A percentile compares a stretch with the other conserved stretches of the same genome.
phyloP scores from a whole-genome alignment of 37 sponge, comb jelly and placozoan species.

The Chondrilla cf. caribensis region DNA sequence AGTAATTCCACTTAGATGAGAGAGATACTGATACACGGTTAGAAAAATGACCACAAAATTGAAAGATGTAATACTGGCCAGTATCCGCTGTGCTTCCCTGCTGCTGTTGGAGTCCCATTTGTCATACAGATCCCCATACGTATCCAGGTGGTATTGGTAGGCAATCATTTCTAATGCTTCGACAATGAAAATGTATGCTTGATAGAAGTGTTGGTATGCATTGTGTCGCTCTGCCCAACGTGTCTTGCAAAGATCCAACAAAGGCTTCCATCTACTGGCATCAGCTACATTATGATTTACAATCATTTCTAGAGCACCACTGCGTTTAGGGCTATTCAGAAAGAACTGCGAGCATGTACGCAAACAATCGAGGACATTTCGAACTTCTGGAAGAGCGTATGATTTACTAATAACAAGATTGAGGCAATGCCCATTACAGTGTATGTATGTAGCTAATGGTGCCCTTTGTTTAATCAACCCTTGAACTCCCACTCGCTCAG shows the following conservation, averaged over 20 bases:
- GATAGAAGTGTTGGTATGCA: slow-evolving; percentile 57
- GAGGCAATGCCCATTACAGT: slow-evolving; percentile 51
- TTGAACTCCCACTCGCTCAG: slow-evolving; percentile 34
- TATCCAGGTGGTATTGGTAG: slow-evolving; percentile 7
- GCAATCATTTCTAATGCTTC: slow-evolving; percentile 34
- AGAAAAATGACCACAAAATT: slow-evolving; percentile 27
- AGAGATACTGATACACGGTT: slow-evolving; percentile 13
- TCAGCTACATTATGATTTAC: slow-evolving; percentile 13
- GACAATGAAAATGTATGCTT: slow-evolving; percentile 25
- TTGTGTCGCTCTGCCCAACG: slow-evolving; percentile 56
- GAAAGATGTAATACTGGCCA: slow-evolving; percentile 35
- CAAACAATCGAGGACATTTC: slow-evolving; percentile 37
- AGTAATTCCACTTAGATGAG: slow-evolving; percentile 42
- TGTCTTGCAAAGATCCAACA: slow-evolving; percentile 50
- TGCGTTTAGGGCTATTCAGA: slow-evolving; percentile 36
- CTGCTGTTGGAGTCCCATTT: slow-evolving; percentile 27
- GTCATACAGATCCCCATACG: slow-evolving; percentile 23
- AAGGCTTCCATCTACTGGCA: neutral
- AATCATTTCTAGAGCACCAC: slow-evolving; percentile 27
- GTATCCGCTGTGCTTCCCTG: slow-evolving; percentile 41
- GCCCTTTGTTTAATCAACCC: slow-evolving; percentile 30
- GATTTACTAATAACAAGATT: slow-evolving; percentile 49
- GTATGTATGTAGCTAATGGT: slow-evolving; percentile 44
- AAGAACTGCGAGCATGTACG: slow-evolving; percentile 19
- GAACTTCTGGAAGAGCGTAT: slow-evolving; percentile 39